Conservation (phyloP, 2,113 vertebrate genomes). For the Plotosus lineatus region DNA sequence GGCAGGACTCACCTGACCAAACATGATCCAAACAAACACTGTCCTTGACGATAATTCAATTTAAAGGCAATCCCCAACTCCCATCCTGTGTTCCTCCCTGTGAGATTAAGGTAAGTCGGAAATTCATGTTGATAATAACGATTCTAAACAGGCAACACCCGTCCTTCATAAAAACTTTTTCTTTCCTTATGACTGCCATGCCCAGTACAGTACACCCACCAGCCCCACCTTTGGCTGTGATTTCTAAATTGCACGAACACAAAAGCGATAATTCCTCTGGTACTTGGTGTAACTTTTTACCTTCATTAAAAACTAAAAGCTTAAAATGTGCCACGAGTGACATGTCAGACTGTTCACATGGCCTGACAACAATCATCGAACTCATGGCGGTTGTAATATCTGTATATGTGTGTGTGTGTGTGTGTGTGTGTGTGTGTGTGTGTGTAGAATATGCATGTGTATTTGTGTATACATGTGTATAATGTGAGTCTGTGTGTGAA, state of each 20-base stretch:
- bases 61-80: not conserved
- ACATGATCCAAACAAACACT: not conserved
- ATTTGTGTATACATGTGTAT: no score
- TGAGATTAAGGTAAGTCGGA: conserved; percentile 28
- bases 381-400: not conserved
- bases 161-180: conserved; percentile 13
- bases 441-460: conserved; percentile 15
- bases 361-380: conserved; percentile 10
- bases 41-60: conserved; percentile 7
- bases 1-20: not conserved
- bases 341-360: not conserved
- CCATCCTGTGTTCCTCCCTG: conserved; percentile 7
- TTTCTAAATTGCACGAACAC: conserved; percentile 23
- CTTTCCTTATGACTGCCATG: conserved; percentile 10
- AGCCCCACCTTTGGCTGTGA: conserved; percentile 11
- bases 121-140: conserved; percentile 15
- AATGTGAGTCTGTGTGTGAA: conserved; percentile 10
- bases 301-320: not conserved
- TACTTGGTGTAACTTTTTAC: conserved; percentile 2
- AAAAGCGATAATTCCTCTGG: conserved; percentile 17
- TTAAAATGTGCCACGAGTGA: not conserved
- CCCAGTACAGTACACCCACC: not conserved
- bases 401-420: not conserved
- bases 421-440: conserved; percentile 1
- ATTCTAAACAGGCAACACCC: conserved; percentile 7